Percentiles rank a stretch among this genome's conserved stretches.
Evolutionary conservation across 1,140 invertebrate species (phyloP).

Genomic region (Pseudomyrmex dendroicus): DNA sequence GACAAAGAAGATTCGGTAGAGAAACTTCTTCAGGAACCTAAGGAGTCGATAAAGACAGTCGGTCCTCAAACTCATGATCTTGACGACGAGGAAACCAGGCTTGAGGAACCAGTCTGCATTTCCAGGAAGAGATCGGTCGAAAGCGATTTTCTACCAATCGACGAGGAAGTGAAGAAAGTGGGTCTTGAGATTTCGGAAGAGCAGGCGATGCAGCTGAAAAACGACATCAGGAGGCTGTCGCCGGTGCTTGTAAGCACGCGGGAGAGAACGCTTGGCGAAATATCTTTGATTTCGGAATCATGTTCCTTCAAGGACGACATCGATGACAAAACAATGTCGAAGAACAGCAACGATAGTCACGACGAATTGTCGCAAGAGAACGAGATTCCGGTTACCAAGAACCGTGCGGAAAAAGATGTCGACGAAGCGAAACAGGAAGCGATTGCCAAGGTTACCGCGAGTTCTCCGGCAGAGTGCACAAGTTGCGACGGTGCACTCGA

Average conservation of each 20-base stretch:
- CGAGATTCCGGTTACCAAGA: not conserved
- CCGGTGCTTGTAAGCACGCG: slow-evolving; percentile 81
- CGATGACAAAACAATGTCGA: not conserved
- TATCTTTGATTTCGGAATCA: slow-evolving; percentile 79
- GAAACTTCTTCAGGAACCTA: not conserved
- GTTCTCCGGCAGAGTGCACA: not conserved
- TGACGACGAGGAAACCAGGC: not conserved
- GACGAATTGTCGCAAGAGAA: not conserved
- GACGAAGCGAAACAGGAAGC: not conserved
- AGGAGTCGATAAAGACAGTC: not conserved
- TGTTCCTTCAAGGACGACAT: slow-evolving; percentile 57
- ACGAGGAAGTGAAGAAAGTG: slow-evolving; percentile 78
- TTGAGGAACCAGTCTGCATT: not conserved
- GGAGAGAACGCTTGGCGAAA: slow-evolving; percentile 82
- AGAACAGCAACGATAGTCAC: not conserved
- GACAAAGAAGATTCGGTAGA: not conserved
- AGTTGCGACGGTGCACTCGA: not conserved
- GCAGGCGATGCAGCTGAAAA: slow-evolving; percentile 78
- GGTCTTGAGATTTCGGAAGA: slow-evolving; percentile 82
- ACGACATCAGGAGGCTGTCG: slow-evolving; percentile 81
- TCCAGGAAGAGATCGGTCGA: slow-evolving; percentile 71
- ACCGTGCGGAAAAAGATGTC: not conserved
- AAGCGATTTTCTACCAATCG: slow-evolving; percentile 78
- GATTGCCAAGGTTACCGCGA: not conserved
- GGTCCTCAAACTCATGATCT: not conserved